These are phyloP conservation scores for Hystrix cristata DNA, from an alignment of 2,113 vertebrate species.

Conservation along the genomic window DNA sequence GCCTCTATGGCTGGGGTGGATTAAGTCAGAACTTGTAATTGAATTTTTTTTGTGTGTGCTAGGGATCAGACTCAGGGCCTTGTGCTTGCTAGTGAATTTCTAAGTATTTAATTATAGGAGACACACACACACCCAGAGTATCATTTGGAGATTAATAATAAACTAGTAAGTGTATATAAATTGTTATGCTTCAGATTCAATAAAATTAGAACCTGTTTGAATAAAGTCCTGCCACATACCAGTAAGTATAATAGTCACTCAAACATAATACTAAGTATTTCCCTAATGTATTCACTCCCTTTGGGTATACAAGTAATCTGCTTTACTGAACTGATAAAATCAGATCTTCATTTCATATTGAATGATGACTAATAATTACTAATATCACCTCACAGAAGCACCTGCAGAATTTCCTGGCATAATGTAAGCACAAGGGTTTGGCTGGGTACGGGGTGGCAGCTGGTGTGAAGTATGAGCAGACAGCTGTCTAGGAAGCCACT, in stretches of 20 bases:
- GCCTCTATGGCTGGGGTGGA: not conserved
- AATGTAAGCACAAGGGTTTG: slow-evolving; percentile 48
- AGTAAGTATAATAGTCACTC: not conserved
- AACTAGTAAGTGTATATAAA: not conserved
- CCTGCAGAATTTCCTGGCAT: slow-evolving; percentile 55
- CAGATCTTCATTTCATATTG: slow-evolving; percentile 32
- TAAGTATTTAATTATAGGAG: slow-evolving; percentile 25
- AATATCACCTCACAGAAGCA: slow-evolving; percentile 29
- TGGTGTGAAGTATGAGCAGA: slow-evolving; percentile 55
- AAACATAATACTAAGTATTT: slow-evolving; percentile 27
- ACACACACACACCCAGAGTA: not conserved
- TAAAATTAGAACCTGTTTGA: slow-evolving; percentile 46
- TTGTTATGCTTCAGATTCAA: slow-evolving; percentile 27
- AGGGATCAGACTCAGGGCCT: too few species aligned
- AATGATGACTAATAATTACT: slow-evolving; percentile 57
- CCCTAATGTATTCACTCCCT: not conserved
- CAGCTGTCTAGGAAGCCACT: slow-evolving; percentile 70
- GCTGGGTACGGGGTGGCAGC: slow-evolving; percentile 58
- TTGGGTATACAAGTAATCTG: slow-evolving; percentile 23
- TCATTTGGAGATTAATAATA: slow-evolving; percentile 34
- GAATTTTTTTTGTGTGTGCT: not conserved
- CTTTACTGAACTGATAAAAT: slow-evolving; percentile 27
- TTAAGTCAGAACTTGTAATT: not conserved
- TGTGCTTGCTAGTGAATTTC: not conserved
- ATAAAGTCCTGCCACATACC: slow-evolving; percentile 30